Base-by-base conservation (phyloP, 35 echinoderm and acorn worm species). In the Stichopus chloronotus region DNA sequence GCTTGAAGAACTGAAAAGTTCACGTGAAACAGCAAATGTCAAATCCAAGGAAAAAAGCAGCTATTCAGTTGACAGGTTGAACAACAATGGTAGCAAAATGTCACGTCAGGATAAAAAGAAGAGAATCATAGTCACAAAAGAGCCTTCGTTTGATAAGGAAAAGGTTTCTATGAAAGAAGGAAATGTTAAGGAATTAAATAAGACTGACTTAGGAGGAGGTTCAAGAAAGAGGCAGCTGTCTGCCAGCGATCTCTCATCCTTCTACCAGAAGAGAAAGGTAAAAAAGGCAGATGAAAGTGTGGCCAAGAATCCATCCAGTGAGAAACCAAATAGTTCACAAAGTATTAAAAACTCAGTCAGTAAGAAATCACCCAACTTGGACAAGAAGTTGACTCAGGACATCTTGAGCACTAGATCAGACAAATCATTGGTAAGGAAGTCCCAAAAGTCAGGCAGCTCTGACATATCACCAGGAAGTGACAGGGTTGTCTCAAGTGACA, bases 161-260 rank as follows among this genome's bases (percentile, higher is more conserved):
- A 74, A 74, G 22, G 19, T 14, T 14, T 16, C 22, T 16, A 5
- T 20, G 6, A 74, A 74, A n/a, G 17, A 74, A 74, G 69, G 22
- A 19, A 14, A 14, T 20, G 6, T 74, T 74, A n/a, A 74, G 17
- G 19, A 74, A 74, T 2, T n/a, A 19, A 74, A 74, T 74, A 61
- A 14, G 59, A 74, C 19, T 74, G 69, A n/a, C 22, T 74, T n/a
- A 20, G 69, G 19, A 19, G 69, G 22, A 0, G 7, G 17, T 74
- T 5, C 69, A 6, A 74, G 69, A 21, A 74, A 74, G 69, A 74
- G 80, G 52, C 24, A 83, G 11, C 55, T 89, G 22, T 89, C 87
- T 43, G 57, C 87, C 16, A 71, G 87, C 52, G 87, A 89, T 52
- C 61, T 89, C 9, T 89, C 87, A 11, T 89, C 87, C 10, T 89